phyloP scores from a whole-genome alignment of 2,888 invertebrate genomes.

The Oeneis ivallda region DNA sequence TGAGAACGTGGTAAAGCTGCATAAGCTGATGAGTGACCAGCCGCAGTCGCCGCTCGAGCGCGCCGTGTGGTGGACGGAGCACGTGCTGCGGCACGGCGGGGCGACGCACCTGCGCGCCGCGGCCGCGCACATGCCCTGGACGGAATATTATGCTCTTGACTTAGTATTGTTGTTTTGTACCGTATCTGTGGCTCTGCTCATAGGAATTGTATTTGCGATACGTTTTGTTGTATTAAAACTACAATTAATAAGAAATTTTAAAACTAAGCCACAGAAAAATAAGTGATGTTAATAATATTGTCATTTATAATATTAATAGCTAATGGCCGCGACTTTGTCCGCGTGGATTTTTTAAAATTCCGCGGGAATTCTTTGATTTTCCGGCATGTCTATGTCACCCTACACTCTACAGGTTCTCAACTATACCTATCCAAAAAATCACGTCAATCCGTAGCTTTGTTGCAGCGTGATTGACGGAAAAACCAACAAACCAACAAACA shows the following conservation, averaged over 20 bases:
- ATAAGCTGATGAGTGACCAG: slow-evolving; percentile 36
- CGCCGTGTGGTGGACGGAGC: slow-evolving; percentile 44
- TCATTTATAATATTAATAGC: no score
- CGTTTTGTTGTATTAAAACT: background rate
- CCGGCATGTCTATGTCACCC: no score
- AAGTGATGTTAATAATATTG: no score
- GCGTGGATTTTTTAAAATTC: no score
- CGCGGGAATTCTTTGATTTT: no score
- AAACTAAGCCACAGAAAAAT: background rate
- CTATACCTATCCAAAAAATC: no score
- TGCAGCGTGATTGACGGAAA: no score
- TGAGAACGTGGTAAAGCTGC: slow-evolving; percentile 36
- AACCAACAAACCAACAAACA: no score
- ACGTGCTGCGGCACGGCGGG: slow-evolving; percentile 41
- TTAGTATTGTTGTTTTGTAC: background rate
- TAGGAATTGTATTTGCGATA: background rate
- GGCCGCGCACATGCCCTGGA: slow-evolving; percentile 26
- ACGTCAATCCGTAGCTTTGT: no score
- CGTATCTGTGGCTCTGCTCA: background rate
- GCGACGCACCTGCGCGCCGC: slow-evolving; percentile 37
- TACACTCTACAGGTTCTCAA: no score
- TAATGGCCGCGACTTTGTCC: no score
- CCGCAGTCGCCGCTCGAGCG: slow-evolving; percentile 37
- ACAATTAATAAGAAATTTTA: background rate
- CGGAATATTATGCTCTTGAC: slow-evolving; percentile 11